Base-by-base conservation (phyloP, 2,797 vertebrate species). In the Galago senegalensis region DNA sequence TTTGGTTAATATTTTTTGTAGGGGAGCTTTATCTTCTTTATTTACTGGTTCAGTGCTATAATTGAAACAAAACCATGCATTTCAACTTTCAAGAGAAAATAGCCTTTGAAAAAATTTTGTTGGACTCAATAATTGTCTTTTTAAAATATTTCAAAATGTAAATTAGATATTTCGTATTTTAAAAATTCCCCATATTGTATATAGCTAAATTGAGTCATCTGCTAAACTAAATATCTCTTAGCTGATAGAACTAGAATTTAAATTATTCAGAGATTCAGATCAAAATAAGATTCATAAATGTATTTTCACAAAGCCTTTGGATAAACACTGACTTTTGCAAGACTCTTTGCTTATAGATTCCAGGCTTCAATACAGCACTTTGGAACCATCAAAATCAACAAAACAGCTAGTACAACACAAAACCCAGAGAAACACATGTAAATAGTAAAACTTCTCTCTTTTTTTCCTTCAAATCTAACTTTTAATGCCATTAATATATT, bases 81-180 rank as follows among this genome's bases (percentile, higher is more conserved):
- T 73, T 84, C 63, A 92, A 40, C 80, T 87, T 93, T 84, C 43
- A 92, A 89, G 87, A 86, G 86, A 53, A 93, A 91, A 87, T 61
- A n/a, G 25, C 6, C 43, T 93, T 93, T 90, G 76, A 76, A 87
- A 88, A 93, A 10, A 72, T 40, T 61, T 31, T 10, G 3, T 21
- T 89, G 56, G n/a, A 43, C n/a, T 69, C 25, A 29, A n/a, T 58
- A 37, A 65, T 65, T 61, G 56, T 90, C 40, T 77, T 76, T 73
- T 29, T 46, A 80, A 88, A 75, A 27, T 53, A 83, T 67, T 87
- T 70, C 17, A 77, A 81, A 60, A 63, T 93, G 85, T 94, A 56
- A 89, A 79, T 85, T 12, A 65, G 34, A 77, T 77, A 86, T 89
- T 87, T 95, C 5, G 31, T 93, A 49, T 69, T 94, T 92, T 77